Percentiles rank a stretch among this genome's conserved stretches.
Evolutionary conservation across 2,888 invertebrate species (phyloP).

Genomic region (Norana najaformis): DNA sequence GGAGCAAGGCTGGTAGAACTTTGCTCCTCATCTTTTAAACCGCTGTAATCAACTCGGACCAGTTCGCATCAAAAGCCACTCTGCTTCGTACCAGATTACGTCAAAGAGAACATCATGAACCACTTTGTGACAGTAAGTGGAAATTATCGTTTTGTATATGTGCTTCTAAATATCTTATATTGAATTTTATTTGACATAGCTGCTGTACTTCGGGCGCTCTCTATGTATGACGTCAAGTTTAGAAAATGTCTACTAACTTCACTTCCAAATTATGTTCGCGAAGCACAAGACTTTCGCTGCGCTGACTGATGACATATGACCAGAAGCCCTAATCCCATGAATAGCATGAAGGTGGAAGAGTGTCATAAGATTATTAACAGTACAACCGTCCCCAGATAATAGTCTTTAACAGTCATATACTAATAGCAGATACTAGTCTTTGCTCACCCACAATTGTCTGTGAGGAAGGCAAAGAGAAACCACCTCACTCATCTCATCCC

Average conservation of each 20-base stretch:
- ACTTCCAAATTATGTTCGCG: no score
- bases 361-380: no score
- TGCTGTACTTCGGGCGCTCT: neutral
- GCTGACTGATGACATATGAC: neutral
- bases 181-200: neutral
- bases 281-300: no score
- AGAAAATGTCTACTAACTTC: neutral
- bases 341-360: no score
- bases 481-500: no score
- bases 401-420: no score
- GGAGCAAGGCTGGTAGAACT: neutral
- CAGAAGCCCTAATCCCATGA: no score
- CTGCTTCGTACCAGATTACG: neutral
- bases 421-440: no score
- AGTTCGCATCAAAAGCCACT: neutral
- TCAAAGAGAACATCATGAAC: neutral
- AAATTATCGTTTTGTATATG: neutral
- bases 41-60: neutral
- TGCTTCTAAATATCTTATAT: neutral
- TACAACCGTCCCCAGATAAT: no score
- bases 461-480: no score
- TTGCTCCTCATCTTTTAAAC: conserved; percentile 1
- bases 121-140: neutral
- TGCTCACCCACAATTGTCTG: no score
- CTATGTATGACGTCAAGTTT: neutral